phyloP scores from a whole-genome alignment of 2,113 vertebrate species.

The Coptodon bakossiorum region DNA sequence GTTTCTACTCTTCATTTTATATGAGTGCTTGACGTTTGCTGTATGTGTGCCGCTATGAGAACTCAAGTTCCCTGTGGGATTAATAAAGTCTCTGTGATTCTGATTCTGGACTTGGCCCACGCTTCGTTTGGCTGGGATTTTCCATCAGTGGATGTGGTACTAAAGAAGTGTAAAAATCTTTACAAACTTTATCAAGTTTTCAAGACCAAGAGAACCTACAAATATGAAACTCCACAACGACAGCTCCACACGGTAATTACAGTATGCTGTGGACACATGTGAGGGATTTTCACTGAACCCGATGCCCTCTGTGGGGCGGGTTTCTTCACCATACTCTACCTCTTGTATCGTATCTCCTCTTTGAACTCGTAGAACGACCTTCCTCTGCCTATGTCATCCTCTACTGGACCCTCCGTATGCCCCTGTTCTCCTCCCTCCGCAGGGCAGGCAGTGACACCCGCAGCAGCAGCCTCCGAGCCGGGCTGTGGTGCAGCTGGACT shows the following conservation, averaged over 20 bases:
- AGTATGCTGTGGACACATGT: not conserved
- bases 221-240: not conserved
- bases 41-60: not conserved
- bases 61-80: not conserved
- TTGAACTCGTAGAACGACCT: constrained; percentile 88
- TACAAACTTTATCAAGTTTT: not conserved
- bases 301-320: not conserved
- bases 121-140: not conserved
- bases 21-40: not conserved
- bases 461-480: not conserved
- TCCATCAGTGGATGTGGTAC: not conserved
- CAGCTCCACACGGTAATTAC: not conserved
- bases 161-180: not conserved
- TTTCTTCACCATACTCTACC: constrained; percentile 53
- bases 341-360: constrained; percentile 86
- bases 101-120: not conserved
- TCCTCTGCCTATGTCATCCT: constrained; percentile 66
- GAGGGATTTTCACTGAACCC: not conserved
- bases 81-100: not conserved
- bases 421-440: not conserved
- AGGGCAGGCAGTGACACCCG: not conserved
- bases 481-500: not conserved
- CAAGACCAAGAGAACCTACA: not conserved
- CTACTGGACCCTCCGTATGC: constrained; percentile 49
- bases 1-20: not conserved